Base-by-base conservation (phyloP, 2,113 vertebrate species). In the Lophius piscatorius region DNA sequence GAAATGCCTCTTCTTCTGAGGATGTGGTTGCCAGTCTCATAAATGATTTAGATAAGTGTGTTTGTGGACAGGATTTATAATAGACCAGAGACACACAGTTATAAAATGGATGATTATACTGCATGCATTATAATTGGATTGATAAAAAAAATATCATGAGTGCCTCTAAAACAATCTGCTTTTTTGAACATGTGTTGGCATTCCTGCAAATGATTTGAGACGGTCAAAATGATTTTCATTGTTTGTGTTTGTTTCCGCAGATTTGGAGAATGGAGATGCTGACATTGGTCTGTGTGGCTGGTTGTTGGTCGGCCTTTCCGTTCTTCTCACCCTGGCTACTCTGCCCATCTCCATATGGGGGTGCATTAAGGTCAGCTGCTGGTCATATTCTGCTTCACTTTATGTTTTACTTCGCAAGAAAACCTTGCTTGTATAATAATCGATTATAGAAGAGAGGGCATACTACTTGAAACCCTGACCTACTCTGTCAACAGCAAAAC, bases 311-410 rank as follows among this genome's bases (percentile, higher is more conserved):
- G 1, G 49, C 0, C 0, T 75, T 14, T 96, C 95, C 0, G n/a
- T 95, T 39, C 0, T 96, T 2, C 75, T 98, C 51, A 92, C 89
- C 1, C 0, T 94, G 31, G 0, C 89, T 29, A 98, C 95, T 0
- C 91, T 96, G 52, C 97, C 96, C 1, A 0, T 98, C 26, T 98
- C 97, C 6, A 45, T 99, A 74, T 98, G 96, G 97, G 88, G 96
- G 90, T 98, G 96, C 88, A 94, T 98, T 70, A 98, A 98, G 95
- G 96, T 98, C 36, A 72, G 62, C 35, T 17, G 7, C 31, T 41
- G 14, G 18, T 61, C 9, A 34, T 11, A 26, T 34, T 22, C 13
- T 47, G 1, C n/a, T 10, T 45, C 26, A 22, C 22, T 47, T 48
- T 23, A n/a, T 35, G 41, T 54, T 49, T 20, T 12, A 39, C 17